Evolutionary conservation across 2,113 vertebrate species (phyloP), one percentile per base, ranked within the genome.

Genomic region (Amazona guildingii): DNA sequence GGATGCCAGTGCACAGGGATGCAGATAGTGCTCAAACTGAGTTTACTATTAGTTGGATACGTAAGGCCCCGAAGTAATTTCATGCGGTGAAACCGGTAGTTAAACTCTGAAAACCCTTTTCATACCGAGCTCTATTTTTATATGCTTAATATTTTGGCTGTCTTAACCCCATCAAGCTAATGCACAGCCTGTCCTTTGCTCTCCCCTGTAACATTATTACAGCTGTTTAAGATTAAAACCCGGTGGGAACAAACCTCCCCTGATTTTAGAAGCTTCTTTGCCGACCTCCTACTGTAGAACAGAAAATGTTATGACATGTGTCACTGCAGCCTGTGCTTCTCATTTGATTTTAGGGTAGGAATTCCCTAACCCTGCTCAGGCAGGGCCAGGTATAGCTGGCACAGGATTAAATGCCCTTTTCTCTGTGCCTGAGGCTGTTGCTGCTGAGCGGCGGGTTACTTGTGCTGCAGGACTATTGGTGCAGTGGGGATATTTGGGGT

Each of bases 171-270:
- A 91, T 89, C 92, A 69, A 33, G 52, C 69, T 76, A 79, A 73
- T 13, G 63, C 3, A 5, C 59, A 94, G 74, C 69, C 70, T 86
- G 79, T 83, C 67, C 91, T 94, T 77, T 89, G 62, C 96, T 86
- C 55, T 77, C 73, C 44, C 39, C 37, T n/a, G 49, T 37, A 92
- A 67, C 81, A 61, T 96, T 86, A 39, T 92, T 92, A 76, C 94
- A 95, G 94, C 90, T 95, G 91, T 37, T 96, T 41, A 73, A 86
- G 70, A 90, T 92, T 96, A 96, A 88, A 97, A 94, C 72, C 35
- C 3, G 6, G n/a, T 85, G 94, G 91, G 90, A 94, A 82, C 49
- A 70, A 93, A 63, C 88, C 64, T 90, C 63, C 72, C 73, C 46
- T 59, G 88, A 73, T 94, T 94, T 95, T 90, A 64, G 76, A 86